Evolutionary conservation across 2,113 vertebrate genomes (phyloP), one percentile per base, ranked within the genome.

Genomic region (Crypturellus undulatus): DNA sequence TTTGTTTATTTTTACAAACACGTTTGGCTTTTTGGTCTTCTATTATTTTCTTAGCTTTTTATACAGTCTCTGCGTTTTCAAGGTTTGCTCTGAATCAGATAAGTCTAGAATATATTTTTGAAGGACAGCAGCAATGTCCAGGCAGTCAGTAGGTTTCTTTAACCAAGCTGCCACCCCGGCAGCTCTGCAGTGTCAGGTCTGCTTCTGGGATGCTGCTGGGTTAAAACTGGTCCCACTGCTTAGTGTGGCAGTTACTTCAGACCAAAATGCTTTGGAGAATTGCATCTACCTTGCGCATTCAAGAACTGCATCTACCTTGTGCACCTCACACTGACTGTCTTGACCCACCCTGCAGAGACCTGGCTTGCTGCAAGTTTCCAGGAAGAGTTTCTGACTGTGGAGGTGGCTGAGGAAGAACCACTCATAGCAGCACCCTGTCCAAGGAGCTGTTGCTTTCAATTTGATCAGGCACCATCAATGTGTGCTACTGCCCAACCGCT

Each of bases 251-350:
- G 7, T 73, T 34, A 42, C 30, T 75, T 51, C 62, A 64, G 24
- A 59, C 10, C 28, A 79, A 70, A 88, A 18, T 26, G 24, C 26
- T 73, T 38, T n/a, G 38, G 71, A 58, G 16, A 40, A 5, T 12
- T 75, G 20, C 5, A 13, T 92, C 3, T 10, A 14, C 8, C 9
- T 32, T 86, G 8, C 21, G 5, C 6, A 8, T 28, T 12, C 47
- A 81, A 58, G 16, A 40, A 5, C 12, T 75, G 20, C 5, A 13
- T 92, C 3, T 10, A 14, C 8, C 9, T 32, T 86, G 8, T 20
- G 6, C 6, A 12, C 7, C 9, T 51, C 36, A 9, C 3, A 0
- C 21, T 9, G 3, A 6, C 21, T 8, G 21, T 78, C 28, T 32
- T 84, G 42, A 12, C 16, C 34, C 14, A 63, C 18, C 14, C 22